Conservation (phyloP, 2,113 vertebrate genomes). For the Daubentonia madagascariensis region DNA sequence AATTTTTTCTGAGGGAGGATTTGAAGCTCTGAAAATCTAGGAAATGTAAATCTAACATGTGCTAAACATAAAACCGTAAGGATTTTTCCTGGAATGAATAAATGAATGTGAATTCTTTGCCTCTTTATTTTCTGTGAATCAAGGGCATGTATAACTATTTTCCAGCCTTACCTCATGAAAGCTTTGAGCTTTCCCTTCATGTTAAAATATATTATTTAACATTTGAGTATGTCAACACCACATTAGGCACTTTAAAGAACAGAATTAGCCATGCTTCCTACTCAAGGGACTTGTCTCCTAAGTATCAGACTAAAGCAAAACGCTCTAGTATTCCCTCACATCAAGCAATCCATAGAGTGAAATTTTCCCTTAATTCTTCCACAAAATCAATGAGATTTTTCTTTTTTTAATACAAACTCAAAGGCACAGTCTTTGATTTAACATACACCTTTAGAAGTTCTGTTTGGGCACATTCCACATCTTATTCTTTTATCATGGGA, state of each 20-base stretch:
- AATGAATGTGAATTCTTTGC: slow-evolving; percentile 37
- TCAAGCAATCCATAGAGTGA: slow-evolving; percentile 13
- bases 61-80: slow-evolving; percentile 41
- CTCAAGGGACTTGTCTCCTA: slow-evolving; percentile 70
- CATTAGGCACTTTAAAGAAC: slow-evolving; percentile 69
- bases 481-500: slow-evolving; percentile 77
- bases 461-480: slow-evolving; percentile 75
- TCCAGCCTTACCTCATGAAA: slow-evolving; percentile 62
- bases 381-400: slow-evolving; percentile 66
- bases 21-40: slow-evolving; percentile 25
- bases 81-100: slow-evolving; percentile 46
- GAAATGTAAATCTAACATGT: slow-evolving; percentile 46
- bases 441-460: slow-evolving; percentile 78
- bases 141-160: slow-evolving; percentile 46
- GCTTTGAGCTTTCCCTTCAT: slow-evolving; percentile 67
- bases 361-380: slow-evolving; percentile 52
- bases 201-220: slow-evolving; percentile 76
- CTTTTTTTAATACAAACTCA: slow-evolving; percentile 73
- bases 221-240: slow-evolving; percentile 72
- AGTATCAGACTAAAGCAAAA: slow-evolving; percentile 69
- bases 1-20: background rate
- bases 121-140: slow-evolving; percentile 60
- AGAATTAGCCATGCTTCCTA: slow-evolving; percentile 68
- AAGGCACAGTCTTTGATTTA: slow-evolving; percentile 71
- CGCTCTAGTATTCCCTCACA: slow-evolving; percentile 55